Conservation (phyloP, 1,140 invertebrate species). For the Oscheius sp. region DNA sequence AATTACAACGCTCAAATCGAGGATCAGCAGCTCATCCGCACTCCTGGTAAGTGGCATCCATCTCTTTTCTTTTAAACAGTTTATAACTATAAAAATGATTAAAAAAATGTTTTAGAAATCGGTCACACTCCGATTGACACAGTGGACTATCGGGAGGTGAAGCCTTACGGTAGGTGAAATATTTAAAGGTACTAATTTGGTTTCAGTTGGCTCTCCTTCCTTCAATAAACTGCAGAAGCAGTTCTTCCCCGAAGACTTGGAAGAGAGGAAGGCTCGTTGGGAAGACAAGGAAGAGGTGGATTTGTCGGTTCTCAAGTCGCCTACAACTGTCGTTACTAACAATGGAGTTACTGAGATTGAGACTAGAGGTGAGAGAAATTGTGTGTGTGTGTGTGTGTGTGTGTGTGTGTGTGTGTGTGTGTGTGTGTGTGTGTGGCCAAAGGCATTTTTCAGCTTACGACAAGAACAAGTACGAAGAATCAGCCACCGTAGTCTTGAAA, state of each 20-base stretch:
- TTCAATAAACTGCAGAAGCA: constrained; percentile 5
- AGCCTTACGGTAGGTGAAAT: neutral
- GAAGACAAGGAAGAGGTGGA: neutral
- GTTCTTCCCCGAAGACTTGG: constrained; percentile 6
- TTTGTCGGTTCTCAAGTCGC: neutral
- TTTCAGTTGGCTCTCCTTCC: neutral
- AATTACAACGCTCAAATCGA: neutral
- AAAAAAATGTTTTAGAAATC: neutral
- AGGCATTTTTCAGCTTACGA: constrained; percentile 13
- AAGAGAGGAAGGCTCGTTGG: neutral
- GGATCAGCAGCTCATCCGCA: neutral
- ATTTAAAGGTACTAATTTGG: neutral
- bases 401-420: too few species aligned
- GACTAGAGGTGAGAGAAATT: neutral
- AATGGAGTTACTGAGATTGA: neutral
- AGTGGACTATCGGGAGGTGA: neutral
- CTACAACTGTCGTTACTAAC: neutral
- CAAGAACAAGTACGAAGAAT: constrained; percentile 20
- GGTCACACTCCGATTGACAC: neutral
- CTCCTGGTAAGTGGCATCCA: neutral
- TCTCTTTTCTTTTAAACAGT: neutral
- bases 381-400: too few species aligned
- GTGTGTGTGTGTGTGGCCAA: too few species aligned
- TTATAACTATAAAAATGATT: too few species aligned
- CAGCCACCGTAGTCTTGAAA: neutral